Conservation (phyloP, 1,140 invertebrate species). For the Drosophila sulfurigaster region DNA sequence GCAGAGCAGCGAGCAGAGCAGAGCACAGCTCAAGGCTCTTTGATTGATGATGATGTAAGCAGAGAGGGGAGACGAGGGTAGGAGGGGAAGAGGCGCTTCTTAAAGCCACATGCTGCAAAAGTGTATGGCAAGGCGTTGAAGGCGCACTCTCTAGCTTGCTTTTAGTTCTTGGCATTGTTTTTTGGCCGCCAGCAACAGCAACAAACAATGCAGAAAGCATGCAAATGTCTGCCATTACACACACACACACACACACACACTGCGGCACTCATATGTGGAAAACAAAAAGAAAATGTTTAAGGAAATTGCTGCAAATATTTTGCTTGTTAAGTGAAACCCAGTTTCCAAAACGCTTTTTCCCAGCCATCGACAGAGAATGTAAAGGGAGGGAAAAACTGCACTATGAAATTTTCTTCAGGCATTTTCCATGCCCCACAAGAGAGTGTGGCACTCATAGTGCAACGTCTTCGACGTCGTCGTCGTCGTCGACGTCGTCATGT, state of each 20-base stretch:
- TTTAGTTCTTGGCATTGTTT: slow-evolving; percentile 44
- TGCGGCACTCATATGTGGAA: slow-evolving; percentile 4
- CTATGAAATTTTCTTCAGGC: slow-evolving; percentile 64
- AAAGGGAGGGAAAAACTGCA: slow-evolving; percentile 22
- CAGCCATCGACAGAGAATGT: slow-evolving; percentile 41
- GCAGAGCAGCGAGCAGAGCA: background rate
- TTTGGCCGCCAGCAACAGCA: slow-evolving; percentile 53
- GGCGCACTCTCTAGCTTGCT: slow-evolving; percentile 19
- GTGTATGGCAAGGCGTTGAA: slow-evolving; percentile 56
- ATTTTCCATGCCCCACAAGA: slow-evolving; percentile 48
- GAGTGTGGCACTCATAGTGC: slow-evolving; percentile 18
- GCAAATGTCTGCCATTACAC: slow-evolving; percentile 65
- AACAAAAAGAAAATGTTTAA: slow-evolving; percentile 78
- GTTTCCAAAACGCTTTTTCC: slow-evolving; percentile 70
- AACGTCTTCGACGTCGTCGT: slow-evolving; percentile 55
- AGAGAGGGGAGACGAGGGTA: background rate
- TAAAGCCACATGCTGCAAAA: slow-evolving; percentile 62
- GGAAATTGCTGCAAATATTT: slow-evolving; percentile 83
- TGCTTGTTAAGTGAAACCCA: slow-evolving; percentile 83
- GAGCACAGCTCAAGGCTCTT: slow-evolving; percentile 36
- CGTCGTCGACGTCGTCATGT: slow-evolving; percentile 17
- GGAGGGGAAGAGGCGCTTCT: slow-evolving; percentile 35
- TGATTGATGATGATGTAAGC: slow-evolving; percentile 79
- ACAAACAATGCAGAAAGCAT: slow-evolving; percentile 66
- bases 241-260: slow-evolving; percentile 16